Evolutionary conservation across 2,888 invertebrate genomes (phyloP).

Genomic region (Sialis fuliginosa): DNA sequence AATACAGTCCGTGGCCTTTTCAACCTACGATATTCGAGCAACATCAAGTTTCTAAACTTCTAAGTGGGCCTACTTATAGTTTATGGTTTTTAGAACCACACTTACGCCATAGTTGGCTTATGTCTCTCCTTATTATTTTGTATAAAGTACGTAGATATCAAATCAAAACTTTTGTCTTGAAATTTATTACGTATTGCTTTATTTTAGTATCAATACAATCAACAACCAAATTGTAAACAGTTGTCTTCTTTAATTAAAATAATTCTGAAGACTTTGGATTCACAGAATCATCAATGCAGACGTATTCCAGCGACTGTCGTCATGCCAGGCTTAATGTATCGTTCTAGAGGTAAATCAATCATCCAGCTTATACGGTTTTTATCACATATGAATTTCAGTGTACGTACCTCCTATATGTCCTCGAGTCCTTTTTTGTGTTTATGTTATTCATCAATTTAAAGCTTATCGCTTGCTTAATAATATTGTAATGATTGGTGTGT

Average conservation of each 20-base stretch:
- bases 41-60: constrained; percentile 26
- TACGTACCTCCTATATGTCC: background rate
- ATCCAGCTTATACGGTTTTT: constrained; percentile 11
- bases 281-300: constrained; percentile 81
- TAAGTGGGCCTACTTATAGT: constrained; percentile 46
- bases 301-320: constrained; percentile 65
- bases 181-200: constrained; percentile 3
- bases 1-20: constrained; percentile 69
- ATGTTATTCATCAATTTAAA: background rate
- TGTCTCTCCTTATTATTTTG: constrained; percentile 77
- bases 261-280: constrained; percentile 80
- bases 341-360: constrained; percentile 38
- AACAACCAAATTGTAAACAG: constrained; percentile 47
- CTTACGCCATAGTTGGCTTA: constrained; percentile 80
- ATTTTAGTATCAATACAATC: constrained; percentile 55
- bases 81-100: constrained; percentile 79
- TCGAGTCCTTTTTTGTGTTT: background rate
- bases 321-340: constrained; percentile 48
- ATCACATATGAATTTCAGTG: background rate
- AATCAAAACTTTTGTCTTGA: background rate
- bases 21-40: constrained; percentile 34
- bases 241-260: constrained; percentile 71
- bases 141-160: constrained; percentile 57
- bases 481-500: background rate
- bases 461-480: background rate